Conservation (phyloP, 2,797 vertebrate species). For the Nannoperca obscura region DNA sequence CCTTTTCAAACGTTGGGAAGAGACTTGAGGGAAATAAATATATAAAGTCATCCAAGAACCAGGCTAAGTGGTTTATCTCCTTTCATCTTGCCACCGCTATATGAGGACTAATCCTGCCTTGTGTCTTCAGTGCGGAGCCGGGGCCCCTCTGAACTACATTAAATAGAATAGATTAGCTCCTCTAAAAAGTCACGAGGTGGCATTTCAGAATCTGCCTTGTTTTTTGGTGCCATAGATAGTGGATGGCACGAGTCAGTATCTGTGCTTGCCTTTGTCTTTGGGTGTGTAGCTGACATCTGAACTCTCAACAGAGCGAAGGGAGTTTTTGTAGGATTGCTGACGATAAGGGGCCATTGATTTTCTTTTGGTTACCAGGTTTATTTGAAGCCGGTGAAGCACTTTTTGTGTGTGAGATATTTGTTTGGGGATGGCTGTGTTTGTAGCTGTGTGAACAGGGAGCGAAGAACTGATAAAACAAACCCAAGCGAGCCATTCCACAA, state of each 20-base stretch:
- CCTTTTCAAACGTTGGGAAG: slow-evolving; percentile 80
- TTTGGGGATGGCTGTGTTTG: slow-evolving; percentile 19
- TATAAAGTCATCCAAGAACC: slow-evolving; percentile 83
- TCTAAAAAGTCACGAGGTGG: slow-evolving; percentile 80
- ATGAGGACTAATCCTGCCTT: slow-evolving; percentile 80
- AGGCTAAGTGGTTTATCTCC: slow-evolving; percentile 84
- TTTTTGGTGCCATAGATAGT: slow-evolving; percentile 60
- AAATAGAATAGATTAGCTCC: slow-evolving; percentile 82
- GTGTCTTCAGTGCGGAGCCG: slow-evolving; percentile 73
- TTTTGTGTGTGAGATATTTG: slow-evolving; percentile 29
- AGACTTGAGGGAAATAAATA: slow-evolving; percentile 84
- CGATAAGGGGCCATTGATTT: slow-evolving; percentile 65
- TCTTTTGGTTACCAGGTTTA: slow-evolving; percentile 58
- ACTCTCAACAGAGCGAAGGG: slow-evolving; percentile 41
- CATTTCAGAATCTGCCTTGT: slow-evolving; percentile 75
- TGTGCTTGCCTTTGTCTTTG: slow-evolving; percentile 59
- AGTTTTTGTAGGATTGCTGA: slow-evolving; percentile 40
- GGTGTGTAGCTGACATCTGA: slow-evolving; percentile 59
- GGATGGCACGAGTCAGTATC: slow-evolving; percentile 64
- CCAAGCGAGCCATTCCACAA: slow-evolving; percentile 29
- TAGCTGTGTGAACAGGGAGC: slow-evolving; percentile 10
- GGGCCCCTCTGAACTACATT: slow-evolving; percentile 78
- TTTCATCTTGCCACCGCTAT: slow-evolving; percentile 82
- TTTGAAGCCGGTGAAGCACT: slow-evolving; percentile 42
- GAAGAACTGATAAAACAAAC: slow-evolving; percentile 33